Evolutionary conservation across 2,797 vertebrate species (phyloP).

Genomic region (Coreius guichenoti): DNA sequence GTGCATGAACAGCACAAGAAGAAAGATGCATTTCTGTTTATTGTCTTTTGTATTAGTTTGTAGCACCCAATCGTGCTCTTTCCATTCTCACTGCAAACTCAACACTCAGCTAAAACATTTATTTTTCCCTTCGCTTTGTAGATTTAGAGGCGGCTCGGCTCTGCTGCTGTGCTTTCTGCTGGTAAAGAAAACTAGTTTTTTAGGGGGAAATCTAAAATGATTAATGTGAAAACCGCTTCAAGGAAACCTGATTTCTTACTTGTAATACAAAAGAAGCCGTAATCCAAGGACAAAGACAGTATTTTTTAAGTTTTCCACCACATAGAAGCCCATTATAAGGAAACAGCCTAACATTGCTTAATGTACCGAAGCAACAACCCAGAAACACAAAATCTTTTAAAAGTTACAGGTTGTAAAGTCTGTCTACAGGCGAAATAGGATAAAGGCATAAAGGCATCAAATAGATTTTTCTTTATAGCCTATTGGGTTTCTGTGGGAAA

Average conservation of each 20-base stretch:
- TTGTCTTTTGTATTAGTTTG: background rate
- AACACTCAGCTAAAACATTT: background rate
- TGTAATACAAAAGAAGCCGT: background rate
- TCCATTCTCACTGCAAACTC: background rate
- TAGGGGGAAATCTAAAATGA: background rate
- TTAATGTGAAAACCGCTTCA: background rate
- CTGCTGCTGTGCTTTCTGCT: background rate
- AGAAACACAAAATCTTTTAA: constrained; percentile 14
- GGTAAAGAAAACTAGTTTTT: background rate
- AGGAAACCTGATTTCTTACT: constrained; percentile 8
- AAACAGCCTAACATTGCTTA: constrained; percentile 18
- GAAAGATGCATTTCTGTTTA: background rate
- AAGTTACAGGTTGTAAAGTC: background rate
- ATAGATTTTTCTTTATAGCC: background rate
- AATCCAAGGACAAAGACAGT: background rate
- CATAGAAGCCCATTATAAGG: background rate
- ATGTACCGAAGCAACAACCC: constrained; percentile 17
- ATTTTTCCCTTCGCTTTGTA: background rate
- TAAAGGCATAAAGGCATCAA: background rate
- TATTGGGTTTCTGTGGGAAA: background rate
- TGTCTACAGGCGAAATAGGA: constrained; percentile 26
- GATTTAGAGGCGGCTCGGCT: background rate
- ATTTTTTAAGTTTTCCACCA: background rate
- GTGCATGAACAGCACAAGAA: too few species aligned
- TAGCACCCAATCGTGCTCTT: background rate